A percentile compares a stretch with the other conserved stretches of the same genome.
Conservation (phyloP, 92 coral and sea anemone species). For the Phymanthus crucifer region DNA sequence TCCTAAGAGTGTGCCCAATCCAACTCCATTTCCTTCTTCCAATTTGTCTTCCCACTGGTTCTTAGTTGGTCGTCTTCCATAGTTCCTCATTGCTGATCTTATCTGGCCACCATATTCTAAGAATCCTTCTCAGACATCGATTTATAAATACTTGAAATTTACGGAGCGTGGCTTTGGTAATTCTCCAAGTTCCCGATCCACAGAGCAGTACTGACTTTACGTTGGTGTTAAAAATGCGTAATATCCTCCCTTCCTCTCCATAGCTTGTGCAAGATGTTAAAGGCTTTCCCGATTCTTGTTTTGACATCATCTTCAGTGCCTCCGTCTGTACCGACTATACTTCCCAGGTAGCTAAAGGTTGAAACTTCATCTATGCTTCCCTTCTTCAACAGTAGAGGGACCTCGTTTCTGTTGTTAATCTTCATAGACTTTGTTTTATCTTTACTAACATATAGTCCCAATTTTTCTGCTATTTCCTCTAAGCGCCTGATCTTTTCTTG, state of each 20-base stretch:
- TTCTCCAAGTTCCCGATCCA: no score
- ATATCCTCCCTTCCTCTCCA: no score
- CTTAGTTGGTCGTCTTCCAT: no score
- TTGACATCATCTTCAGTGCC: constrained; percentile 3
- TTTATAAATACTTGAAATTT: no score
- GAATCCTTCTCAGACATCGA: no score
- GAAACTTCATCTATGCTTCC: background rate
- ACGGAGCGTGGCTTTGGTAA: no score
- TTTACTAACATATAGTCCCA: background rate
- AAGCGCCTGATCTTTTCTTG: background rate
- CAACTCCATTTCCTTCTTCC: background rate
- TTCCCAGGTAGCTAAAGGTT: constrained; percentile 11
- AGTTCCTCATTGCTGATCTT: no score
- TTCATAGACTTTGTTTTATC: background rate
- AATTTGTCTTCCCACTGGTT: background rate
- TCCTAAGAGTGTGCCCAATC: background rate
- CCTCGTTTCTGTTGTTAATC: background rate
- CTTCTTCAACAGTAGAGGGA: background rate
- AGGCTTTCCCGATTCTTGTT: constrained; percentile 8
- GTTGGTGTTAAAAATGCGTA: no score
- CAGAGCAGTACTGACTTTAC: no score
- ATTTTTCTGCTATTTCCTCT: background rate
- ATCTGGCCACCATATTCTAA: no score
- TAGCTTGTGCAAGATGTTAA: no score
- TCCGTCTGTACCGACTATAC: background rate